Evolutionary conservation across 2,888 invertebrate genomes (phyloP).

Genomic region (Agrochola litura): DNA sequence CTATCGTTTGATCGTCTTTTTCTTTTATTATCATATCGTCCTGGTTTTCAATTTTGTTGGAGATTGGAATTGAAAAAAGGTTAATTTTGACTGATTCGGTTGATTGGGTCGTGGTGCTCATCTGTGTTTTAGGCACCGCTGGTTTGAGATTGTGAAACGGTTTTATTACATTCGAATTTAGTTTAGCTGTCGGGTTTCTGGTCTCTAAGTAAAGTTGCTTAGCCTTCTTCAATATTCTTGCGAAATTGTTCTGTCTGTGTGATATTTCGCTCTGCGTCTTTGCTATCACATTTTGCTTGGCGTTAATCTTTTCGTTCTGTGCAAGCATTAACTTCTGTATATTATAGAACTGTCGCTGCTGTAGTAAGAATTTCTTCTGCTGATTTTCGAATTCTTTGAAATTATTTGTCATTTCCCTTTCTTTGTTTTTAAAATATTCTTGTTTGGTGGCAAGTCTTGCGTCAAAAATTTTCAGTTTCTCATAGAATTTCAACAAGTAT

Average conservation of each 20-base stretch:
- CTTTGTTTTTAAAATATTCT: constrained; percentile 74
- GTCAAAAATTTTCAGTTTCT: constrained; percentile 76
- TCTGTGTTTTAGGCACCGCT: constrained; percentile 29
- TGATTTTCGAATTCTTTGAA: constrained; percentile 82
- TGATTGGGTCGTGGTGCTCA: constrained; percentile 60
- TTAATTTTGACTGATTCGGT: constrained; percentile 84
- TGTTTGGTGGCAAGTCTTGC: constrained; percentile 73
- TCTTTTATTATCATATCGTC: constrained; percentile 83
- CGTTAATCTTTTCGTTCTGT: constrained; percentile 85
- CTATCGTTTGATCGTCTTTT: constrained; percentile 82
- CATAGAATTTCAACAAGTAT: constrained; percentile 74
- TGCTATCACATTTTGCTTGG: constrained; percentile 82
- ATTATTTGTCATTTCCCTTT: constrained; percentile 77
- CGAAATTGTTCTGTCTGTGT: constrained; percentile 83
- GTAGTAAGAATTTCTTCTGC: constrained; percentile 83
- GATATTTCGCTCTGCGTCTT: constrained; percentile 86
- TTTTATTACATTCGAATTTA: constrained; percentile 55
- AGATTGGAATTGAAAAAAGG: constrained; percentile 79
- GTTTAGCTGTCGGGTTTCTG: constrained; percentile 59
- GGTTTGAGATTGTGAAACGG: constrained; percentile 17
- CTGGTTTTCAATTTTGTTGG: constrained; percentile 75
- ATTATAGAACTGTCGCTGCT: constrained; percentile 84
- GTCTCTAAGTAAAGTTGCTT: constrained; percentile 78
- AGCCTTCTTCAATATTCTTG: constrained; percentile 82
- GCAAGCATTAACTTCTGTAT: constrained; percentile 83